Evolutionary conservation across 1,140 invertebrate genomes (phyloP), one percentile per base, ranked within the genome.

Genomic region (Drosophila rufa): DNA sequence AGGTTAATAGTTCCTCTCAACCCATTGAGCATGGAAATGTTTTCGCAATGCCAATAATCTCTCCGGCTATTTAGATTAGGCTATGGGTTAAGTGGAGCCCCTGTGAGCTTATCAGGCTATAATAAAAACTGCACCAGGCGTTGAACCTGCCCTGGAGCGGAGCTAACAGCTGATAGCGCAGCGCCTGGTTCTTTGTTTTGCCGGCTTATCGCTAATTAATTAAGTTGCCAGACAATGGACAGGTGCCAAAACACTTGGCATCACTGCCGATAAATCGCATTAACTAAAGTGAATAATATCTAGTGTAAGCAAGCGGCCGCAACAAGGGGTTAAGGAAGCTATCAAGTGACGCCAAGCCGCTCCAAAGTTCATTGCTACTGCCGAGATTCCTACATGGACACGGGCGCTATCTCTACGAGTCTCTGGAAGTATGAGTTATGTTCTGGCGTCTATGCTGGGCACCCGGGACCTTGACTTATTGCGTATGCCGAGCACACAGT

Each of bases 391-490:
- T 55, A 62, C 42, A 69, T 62, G 61, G 48, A 25, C 25, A 68
- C 48, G 48, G 45, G 60, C 57, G 43, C 50, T 40, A 73, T 62
- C 74, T 74, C 75, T 56, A 79, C 61, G 51, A 57, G 67, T 48
- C 19, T 46, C 48, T 42, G 59, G 8, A 47, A 59, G 42, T 62
- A 56, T 75, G 45, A 43, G 12, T 68, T 64, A 46, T 51, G 17
- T 56, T 61, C 46, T 66, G 75, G 76, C 56, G 64, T 51, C 58
- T 71, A 66, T 45, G 55, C 36, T 51, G 57, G 19, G 22, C 2
- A 3, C 33, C 3, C 12, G 47, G 80, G 69, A 87, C 84, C 84
- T 89, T 87, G 84, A 89, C 84, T 87, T 89, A 89, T 89, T 89
- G 42, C 58, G 84, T 89, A 87, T 87, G 73, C 84, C 73, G 27